A percentile compares a stretch with the other conserved stretches of the same genome.
phyloP scores from a whole-genome alignment of 2,797 vertebrate species.

The Melanotaenia boesemani region DNA sequence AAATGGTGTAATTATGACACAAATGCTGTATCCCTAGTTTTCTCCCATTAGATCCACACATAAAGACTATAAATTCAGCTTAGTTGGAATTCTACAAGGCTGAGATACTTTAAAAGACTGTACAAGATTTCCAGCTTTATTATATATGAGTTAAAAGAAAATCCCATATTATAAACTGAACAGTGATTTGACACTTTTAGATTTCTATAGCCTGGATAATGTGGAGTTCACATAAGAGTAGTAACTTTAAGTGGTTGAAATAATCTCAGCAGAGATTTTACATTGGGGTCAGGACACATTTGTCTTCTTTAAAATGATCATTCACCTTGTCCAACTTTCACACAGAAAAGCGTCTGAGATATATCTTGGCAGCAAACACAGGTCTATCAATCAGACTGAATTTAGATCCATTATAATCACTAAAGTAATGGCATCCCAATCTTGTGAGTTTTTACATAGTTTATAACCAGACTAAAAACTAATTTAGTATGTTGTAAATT shows the following conservation, averaged over 20 bases:
- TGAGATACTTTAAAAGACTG: not conserved
- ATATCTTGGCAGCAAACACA: conserved; percentile 6
- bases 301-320: not conserved
- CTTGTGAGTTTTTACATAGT: not conserved
- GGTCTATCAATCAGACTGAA: not conserved
- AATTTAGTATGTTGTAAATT: not conserved
- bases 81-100: not conserved
- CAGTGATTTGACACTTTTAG: not conserved
- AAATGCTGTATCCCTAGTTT: not conserved
- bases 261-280: conserved; percentile 13
- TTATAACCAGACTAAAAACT: not conserved
- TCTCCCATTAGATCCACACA: not conserved
- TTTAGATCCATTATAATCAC: not conserved
- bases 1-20: not conserved
- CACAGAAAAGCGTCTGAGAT: not conserved
- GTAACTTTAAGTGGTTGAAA: conserved; percentile 7
- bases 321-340: conserved; percentile 11
- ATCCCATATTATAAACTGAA: not conserved
- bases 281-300: conserved; percentile 3
- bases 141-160: not conserved
- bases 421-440: not conserved
- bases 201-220: conserved; percentile 1
- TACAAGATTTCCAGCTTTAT: not conserved
- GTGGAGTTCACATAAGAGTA: not conserved
- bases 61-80: not conserved